Percentiles rank a stretch among this genome's conserved stretches.
Evolutionary conservation across 2,888 invertebrate species (phyloP).

Genomic region (Diarsia brunnea): DNA sequence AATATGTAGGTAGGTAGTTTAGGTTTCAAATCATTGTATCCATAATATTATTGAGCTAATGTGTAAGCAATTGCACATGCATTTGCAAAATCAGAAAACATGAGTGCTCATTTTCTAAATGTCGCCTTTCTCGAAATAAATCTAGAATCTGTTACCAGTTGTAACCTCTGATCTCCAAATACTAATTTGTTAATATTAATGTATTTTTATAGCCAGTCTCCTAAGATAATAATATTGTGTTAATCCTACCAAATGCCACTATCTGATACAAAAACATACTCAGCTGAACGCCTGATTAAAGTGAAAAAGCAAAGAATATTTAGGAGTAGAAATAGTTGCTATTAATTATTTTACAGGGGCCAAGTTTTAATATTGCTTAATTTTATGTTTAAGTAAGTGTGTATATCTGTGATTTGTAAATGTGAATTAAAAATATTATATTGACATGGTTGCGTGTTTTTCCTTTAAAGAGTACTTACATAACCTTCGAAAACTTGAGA

Average conservation of each 20-base stretch:
- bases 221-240: background rate
- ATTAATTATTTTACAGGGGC: constrained; percentile 6
- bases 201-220: background rate
- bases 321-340: background rate
- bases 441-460: background rate
- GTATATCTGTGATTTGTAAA: constrained; percentile 24
- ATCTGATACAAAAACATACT: background rate
- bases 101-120: background rate
- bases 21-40: background rate
- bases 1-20: background rate
- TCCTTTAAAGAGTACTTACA: background rate
- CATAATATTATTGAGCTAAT: background rate
- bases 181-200: background rate
- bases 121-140: background rate
- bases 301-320: background rate
- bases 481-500: too few species aligned
- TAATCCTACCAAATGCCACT: background rate
- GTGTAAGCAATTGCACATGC: background rate
- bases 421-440: constrained; percentile 3
- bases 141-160: background rate
- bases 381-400: background rate
- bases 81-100: background rate
- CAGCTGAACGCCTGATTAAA: background rate
- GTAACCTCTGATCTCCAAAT: background rate
- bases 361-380: background rate